Percentiles rank a stretch among this genome's conserved stretches.
Evolutionary conservation across 2,113 vertebrate genomes (phyloP).

Genomic region (Thinocorus orbignyianus): DNA sequence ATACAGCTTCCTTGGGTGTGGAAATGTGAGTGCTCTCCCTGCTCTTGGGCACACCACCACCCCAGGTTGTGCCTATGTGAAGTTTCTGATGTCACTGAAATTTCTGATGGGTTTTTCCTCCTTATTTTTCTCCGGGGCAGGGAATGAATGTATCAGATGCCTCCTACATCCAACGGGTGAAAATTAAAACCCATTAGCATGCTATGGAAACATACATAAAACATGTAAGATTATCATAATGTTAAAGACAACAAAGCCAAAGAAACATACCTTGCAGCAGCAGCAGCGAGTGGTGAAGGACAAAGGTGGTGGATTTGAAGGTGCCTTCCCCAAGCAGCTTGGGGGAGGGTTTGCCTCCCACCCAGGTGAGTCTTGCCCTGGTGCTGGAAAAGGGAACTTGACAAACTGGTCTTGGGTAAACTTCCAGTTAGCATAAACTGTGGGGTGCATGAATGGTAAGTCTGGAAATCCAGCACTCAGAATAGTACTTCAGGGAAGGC

Average conservation of each 20-base stretch:
- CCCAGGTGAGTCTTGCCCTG: neutral
- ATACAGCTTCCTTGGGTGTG: rapidly evolving
- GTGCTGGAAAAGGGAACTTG: neutral
- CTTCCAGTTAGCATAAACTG: neutral
- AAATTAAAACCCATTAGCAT: neutral
- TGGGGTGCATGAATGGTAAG: neutral
- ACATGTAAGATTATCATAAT: neutral
- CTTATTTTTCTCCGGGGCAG: neutral
- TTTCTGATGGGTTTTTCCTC: neutral
- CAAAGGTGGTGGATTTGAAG: neutral
- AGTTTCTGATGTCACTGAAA: neutral
- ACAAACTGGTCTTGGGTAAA: neutral
- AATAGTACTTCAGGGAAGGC: neutral
- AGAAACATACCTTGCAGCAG: neutral
- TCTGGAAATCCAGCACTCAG: neutral
- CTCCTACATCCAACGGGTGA: neutral
- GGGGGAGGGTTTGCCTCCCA: neutral
- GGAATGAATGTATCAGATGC: neutral
- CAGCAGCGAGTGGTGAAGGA: neutral
- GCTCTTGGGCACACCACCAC: neutral
- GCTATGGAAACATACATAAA: neutral
- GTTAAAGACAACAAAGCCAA: neutral
- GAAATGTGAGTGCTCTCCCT: neutral
- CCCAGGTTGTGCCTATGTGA: neutral
- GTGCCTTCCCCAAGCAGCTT: neutral